Percentiles rank a stretch among this genome's conserved stretches.
These are phyloP conservation scores for Anticlea derivata DNA, from an alignment of 2,888 invertebrate species.

Conservation along the genomic window DNA sequence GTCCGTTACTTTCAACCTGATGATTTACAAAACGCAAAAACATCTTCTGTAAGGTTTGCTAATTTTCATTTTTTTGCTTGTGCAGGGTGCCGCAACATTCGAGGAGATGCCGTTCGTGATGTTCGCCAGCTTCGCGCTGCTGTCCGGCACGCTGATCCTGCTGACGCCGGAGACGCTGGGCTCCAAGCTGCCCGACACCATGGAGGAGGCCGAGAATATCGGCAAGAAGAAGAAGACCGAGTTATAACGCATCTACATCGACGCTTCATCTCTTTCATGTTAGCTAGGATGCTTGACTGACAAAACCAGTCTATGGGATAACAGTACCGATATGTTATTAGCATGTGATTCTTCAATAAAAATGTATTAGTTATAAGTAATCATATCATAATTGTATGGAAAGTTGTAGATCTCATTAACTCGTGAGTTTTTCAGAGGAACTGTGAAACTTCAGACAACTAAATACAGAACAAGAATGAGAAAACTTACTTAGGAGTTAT, in stretches of 20 bases:
- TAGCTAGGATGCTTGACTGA: not conserved
- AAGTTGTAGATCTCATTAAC: too few relatives aligned
- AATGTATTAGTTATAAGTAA: too few relatives aligned
- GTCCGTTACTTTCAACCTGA: too few relatives aligned
- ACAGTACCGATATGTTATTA: too few relatives aligned
- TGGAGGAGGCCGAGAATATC: slow-evolving; percentile 71
- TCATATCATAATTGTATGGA: too few relatives aligned
- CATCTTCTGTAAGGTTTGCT: not conserved
- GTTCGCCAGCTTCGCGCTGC: slow-evolving; percentile 76
- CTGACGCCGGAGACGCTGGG: slow-evolving; percentile 85
- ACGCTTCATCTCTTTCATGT: not conserved
- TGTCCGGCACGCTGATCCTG: slow-evolving; percentile 78
- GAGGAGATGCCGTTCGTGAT: slow-evolving; percentile 78
- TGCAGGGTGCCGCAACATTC: slow-evolving; percentile 57
- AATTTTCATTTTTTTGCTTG: slow-evolving; percentile 6
- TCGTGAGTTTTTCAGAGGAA: too few relatives aligned
- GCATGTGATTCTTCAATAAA: too few relatives aligned
- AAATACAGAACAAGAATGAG: too few relatives aligned
- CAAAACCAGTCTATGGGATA: too few relatives aligned
- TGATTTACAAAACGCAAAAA: too few relatives aligned
- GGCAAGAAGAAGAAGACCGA: slow-evolving; percentile 14
- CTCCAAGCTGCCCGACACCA: slow-evolving; percentile 73
- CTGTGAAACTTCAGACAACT: too few relatives aligned
- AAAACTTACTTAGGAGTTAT: too few relatives aligned
- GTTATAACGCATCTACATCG: not conserved